These are phyloP conservation scores for Psophia crepitans DNA, from an alignment of 2,113 vertebrate genomes.

Conservation along the genomic window DNA sequence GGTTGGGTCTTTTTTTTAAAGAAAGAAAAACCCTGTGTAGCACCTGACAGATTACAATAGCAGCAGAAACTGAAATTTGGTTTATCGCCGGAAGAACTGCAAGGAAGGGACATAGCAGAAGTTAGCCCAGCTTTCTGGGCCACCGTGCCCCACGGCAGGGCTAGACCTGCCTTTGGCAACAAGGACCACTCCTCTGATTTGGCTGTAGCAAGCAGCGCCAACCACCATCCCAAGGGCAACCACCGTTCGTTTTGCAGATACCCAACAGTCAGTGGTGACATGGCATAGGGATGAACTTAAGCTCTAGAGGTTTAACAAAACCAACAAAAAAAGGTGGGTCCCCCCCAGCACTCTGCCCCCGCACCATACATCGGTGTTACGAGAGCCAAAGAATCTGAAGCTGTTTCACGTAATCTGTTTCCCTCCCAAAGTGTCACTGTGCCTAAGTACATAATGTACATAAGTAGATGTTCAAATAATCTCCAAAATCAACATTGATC, in stretches of 20 bases:
- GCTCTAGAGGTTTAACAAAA: neutral
- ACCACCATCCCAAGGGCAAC: neutral
- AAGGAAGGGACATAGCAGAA: neutral
- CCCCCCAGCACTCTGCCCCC: neutral
- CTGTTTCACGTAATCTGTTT: neutral
- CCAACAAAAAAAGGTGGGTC: neutral
- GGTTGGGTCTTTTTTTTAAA: too few species aligned
- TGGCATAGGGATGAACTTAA: neutral
- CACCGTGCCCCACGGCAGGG: too few species aligned
- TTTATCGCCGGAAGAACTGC: neutral
- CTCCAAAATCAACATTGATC: neutral
- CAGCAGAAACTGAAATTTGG: neutral
- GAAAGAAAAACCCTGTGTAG: neutral
- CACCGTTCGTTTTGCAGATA: neutral
- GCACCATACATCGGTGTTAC: neutral
- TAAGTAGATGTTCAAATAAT: neutral
- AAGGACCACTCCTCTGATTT: neutral
- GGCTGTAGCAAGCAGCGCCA: neutral
- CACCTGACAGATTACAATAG: neutral
- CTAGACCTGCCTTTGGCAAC: neutral
- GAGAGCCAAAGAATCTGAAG: neutral
- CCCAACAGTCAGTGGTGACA: neutral
- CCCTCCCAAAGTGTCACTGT: rapidly evolving
- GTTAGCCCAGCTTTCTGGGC: neutral
- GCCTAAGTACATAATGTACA: neutral